A percentile compares a stretch with the other conserved stretches of the same genome.
Conservation (phyloP, 2,888 invertebrate species). For the Coelinius sp. region DNA sequence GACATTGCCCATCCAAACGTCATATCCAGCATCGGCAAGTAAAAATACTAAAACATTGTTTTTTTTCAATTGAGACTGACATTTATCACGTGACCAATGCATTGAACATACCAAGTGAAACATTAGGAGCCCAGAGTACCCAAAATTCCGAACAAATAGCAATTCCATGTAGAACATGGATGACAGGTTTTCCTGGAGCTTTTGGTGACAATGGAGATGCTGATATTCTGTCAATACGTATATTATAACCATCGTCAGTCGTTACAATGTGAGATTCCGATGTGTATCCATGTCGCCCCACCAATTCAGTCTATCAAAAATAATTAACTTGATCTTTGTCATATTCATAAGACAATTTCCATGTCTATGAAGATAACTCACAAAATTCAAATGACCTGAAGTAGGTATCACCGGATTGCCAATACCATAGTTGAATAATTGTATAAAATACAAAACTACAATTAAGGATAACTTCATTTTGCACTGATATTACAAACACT, state of each 20-base stretch:
- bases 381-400: not conserved
- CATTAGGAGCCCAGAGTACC: constrained; percentile 57
- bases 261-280: constrained; percentile 59
- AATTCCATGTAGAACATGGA: constrained; percentile 59
- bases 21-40: constrained; percentile 74
- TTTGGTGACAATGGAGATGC: constrained; percentile 49
- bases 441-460: not conserved
- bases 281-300: constrained; percentile 51
- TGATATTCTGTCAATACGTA: constrained; percentile 59
- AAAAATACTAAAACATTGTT: constrained; percentile 52
- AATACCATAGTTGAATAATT: not conserved
- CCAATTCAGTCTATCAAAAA: not conserved
- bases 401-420: too few relatives aligned
- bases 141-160: constrained; percentile 60
- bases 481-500: not conserved
- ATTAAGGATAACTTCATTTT: not conserved
- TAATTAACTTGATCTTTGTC: too few relatives aligned
- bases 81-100: too few relatives aligned
- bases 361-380: not conserved
- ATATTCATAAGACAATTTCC: too few relatives aligned
- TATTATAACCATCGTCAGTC: constrained; percentile 59
- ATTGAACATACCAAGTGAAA: constrained; percentile 58
- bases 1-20: constrained; percentile 73
- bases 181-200: constrained; percentile 49
- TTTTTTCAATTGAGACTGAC: too few relatives aligned